Conservation (phyloP, 2,113 vertebrate genomes). For the Chloropsis cyanopogon region DNA sequence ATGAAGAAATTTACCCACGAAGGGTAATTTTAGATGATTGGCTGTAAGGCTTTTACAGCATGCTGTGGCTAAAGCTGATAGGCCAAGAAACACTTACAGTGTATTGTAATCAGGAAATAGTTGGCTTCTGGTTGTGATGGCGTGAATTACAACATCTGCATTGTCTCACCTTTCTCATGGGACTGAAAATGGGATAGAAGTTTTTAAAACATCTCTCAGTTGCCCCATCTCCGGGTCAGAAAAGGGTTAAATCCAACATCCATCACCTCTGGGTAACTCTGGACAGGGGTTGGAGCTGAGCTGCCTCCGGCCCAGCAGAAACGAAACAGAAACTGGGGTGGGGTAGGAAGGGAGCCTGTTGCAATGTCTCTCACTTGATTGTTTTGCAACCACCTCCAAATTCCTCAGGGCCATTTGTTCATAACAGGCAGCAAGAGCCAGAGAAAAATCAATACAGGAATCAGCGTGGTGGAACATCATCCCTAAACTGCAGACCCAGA, state of each 20-base stretch:
- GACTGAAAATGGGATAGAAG: background rate
- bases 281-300: background rate
- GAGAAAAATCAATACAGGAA: background rate
- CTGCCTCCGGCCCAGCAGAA: background rate
- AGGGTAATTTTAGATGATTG: background rate
- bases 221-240: background rate
- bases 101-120: background rate
- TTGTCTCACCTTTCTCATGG: background rate
- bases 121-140: background rate
- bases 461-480: background rate
- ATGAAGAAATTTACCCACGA: background rate
- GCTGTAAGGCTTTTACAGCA: background rate
- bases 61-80: background rate
- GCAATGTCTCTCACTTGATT: background rate
- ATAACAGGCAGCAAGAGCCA: background rate
- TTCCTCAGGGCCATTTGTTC: background rate
- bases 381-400: background rate
- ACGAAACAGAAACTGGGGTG: background rate
- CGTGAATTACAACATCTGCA: background rate
- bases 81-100: background rate
- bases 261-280: fast-evolving
- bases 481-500: background rate
- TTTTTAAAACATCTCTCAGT: background rate
- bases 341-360: background rate
- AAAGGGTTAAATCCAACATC: background rate